These are phyloP conservation scores for Centropus unirufus DNA, from an alignment of 2,113 vertebrate species.

Conservation along the genomic window DNA sequence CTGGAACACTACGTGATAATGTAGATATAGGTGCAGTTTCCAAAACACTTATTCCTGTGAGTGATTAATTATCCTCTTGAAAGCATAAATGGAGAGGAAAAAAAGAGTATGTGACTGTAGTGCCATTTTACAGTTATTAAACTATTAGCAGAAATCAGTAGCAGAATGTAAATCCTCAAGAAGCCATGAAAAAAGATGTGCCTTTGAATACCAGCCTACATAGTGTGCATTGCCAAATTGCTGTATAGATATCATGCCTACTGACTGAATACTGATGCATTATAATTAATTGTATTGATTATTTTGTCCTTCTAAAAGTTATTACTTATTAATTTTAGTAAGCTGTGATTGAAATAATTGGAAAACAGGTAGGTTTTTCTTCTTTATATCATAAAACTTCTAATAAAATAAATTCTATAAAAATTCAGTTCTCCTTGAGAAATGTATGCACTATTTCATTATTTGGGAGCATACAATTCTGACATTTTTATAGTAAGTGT, in stretches of 20 bases:
- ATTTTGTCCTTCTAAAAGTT: not conserved
- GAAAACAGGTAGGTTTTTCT: not conserved
- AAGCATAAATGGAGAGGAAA: not conserved
- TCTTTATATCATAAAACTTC: not conserved
- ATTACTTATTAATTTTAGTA: not conserved
- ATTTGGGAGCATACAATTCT: not conserved
- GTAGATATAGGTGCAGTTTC: not conserved
- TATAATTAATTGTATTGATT: not conserved
- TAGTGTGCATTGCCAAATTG: not conserved
- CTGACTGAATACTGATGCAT: not conserved
- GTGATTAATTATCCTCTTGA: not conserved
- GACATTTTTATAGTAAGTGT: not conserved
- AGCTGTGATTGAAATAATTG: not conserved
- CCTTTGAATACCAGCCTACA: not conserved
- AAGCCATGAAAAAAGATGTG: not conserved
- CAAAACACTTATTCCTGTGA: not conserved
- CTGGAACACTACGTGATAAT: not conserved
- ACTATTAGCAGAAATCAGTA: not conserved
- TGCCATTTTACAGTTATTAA: not conserved
- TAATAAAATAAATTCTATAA: not conserved
- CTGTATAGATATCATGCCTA: not conserved
- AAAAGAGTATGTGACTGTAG: not conserved
- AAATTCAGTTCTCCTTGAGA: not conserved
- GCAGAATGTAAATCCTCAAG: not conserved
- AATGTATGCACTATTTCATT: not conserved